A percentile compares a stretch with the other conserved stretches of the same genome.
These are phyloP conservation scores for Pelecanoides urinatrix DNA, from an alignment of 2,113 vertebrate genomes.

Conservation along the genomic window DNA sequence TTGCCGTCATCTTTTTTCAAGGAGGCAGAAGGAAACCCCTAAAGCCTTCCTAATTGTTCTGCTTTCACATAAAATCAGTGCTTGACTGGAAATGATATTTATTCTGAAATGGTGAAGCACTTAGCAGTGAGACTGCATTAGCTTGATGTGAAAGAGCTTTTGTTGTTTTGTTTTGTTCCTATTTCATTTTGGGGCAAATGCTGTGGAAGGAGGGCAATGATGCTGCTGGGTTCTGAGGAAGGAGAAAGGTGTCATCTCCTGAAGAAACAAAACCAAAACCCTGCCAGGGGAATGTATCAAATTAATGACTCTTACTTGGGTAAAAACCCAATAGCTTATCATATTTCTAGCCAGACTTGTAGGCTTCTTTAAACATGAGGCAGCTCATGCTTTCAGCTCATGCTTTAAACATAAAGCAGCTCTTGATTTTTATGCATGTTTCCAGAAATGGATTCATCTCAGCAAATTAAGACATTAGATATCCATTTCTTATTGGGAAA, in stretches of 20 bases:
- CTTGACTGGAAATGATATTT: background rate
- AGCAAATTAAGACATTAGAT: background rate
- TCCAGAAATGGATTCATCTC: background rate
- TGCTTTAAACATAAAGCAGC: background rate
- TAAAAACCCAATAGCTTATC: background rate
- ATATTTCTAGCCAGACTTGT: background rate
- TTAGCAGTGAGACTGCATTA: background rate
- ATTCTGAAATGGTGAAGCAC: slow-evolving; percentile 5
- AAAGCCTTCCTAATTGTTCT: background rate
- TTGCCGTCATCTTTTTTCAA: background rate
- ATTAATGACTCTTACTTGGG: background rate
- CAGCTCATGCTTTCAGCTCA: background rate
- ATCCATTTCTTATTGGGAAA: background rate
- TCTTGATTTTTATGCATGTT: background rate
- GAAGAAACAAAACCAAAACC: background rate
- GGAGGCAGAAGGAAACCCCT: background rate
- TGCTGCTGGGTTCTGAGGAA: background rate
- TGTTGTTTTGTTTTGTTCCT: background rate
- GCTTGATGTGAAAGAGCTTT: background rate
- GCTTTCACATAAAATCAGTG: background rate
- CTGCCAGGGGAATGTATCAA: background rate
- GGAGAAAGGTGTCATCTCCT: background rate
- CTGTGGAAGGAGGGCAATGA: background rate
- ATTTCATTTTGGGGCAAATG: background rate
- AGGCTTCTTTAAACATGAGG: background rate